Evolutionary conservation across 2,888 invertebrate species (phyloP).

Genomic region (Epinotia ramella): DNA sequence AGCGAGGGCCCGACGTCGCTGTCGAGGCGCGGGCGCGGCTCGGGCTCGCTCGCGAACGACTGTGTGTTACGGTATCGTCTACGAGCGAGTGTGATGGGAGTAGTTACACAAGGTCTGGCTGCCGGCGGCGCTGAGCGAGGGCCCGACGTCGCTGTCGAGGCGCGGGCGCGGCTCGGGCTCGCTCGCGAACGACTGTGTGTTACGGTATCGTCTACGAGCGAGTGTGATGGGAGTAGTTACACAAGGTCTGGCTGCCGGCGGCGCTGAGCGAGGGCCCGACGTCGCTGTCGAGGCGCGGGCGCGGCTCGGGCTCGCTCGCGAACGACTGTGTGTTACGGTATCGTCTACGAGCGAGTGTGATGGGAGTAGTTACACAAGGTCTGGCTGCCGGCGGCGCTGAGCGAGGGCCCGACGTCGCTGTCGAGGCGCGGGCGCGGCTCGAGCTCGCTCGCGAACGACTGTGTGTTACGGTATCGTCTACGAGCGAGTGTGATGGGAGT

Average conservation of each 20-base stretch:
- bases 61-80: not conserved
- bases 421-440: constrained; percentile 64
- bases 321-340: not conserved
- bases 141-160: constrained; percentile 81
- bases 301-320: too few species aligned
- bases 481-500: not conserved
- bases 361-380: constrained; percentile 64
- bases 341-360: too few species aligned
- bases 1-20: constrained; percentile 81
- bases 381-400: constrained; percentile 81
- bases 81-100: not conserved
- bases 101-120: constrained; percentile 74
- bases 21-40: constrained; percentile 65
- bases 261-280: constrained; percentile 80
- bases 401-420: constrained; percentile 80
- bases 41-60: not conserved
- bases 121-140: constrained; percentile 79
- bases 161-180: constrained; percentile 52
- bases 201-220: too few species aligned
- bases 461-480: not conserved
- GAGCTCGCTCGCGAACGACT: not conserved
- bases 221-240: constrained; percentile 54
- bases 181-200: not conserved
- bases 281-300: constrained; percentile 77
- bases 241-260: constrained; percentile 77